Evolutionary conservation across 2,888 invertebrate species (phyloP).

Genomic region (Scaeva pyrastri): DNA sequence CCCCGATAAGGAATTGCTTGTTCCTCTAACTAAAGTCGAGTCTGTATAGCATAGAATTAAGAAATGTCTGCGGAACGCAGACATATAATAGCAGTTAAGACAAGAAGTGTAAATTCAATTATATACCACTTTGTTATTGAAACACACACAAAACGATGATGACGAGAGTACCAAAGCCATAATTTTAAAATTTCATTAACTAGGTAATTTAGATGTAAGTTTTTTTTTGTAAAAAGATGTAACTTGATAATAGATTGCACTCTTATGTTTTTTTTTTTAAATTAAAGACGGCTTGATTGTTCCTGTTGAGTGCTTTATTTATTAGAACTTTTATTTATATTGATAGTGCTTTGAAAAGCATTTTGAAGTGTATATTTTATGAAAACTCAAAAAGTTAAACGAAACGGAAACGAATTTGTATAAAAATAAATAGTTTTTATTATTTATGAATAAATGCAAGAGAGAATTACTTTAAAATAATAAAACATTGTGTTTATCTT

Average conservation of each 20-base stretch:
- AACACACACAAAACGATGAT: slow-evolving; percentile 20
- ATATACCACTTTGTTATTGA: slow-evolving; percentile 54
- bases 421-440: slow-evolving; percentile 34
- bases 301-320: slow-evolving; percentile 71
- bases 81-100: slow-evolving; percentile 30
- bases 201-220: slow-evolving; percentile 50
- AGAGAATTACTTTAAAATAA: slow-evolving; percentile 8
- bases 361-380: slow-evolving; percentile 21
- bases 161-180: slow-evolving; percentile 74
- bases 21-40: slow-evolving; percentile 78
- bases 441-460: slow-evolving; percentile 52
- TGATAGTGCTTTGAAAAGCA: not conserved
- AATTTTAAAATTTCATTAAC: slow-evolving; percentile 32
- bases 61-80: slow-evolving; percentile 26
- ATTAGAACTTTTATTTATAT: slow-evolving; percentile 32
- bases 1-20: slow-evolving; percentile 81
- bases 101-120: slow-evolving; percentile 55
- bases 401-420: slow-evolving; percentile 40
- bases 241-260: not conserved
- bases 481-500: not conserved
- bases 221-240: slow-evolving; percentile 44
- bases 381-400: not conserved
- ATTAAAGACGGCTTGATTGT: slow-evolving; percentile 55
- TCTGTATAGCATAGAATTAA: slow-evolving; percentile 76
- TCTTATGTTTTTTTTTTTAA: not conserved